Base-by-base conservation (phyloP, 2,113 vertebrate genomes). In the Pimephales promelas region DNA sequence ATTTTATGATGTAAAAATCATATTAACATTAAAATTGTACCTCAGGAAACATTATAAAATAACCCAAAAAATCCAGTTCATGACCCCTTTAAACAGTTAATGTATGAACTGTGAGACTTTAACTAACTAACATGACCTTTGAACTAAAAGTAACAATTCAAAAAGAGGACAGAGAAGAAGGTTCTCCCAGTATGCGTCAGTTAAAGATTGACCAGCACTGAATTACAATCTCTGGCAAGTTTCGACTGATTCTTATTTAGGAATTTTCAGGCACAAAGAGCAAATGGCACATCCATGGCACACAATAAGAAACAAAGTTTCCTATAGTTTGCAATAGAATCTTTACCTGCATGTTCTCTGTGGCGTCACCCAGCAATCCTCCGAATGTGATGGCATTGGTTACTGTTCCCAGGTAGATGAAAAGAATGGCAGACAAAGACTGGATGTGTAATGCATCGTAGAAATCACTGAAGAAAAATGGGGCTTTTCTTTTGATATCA, bases 371-470 rank as follows among this genome's bases (percentile, higher is more conserved):
- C 31, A 99, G 95, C 88, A 99, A 91, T 5, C 98, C 98, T 54
- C 97, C 98, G 2, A 99, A 99, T 28, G 98, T 99, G 94, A 99
- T 99, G 82, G 98, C 98, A 0, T 99, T 99, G 47, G 97, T 99
- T 84, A 99, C 97, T 0, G 98, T 99, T 87, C 96, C 98, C 93
- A 99, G 90, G 92, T 99, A 99, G 88, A 99, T 99, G 88, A 99
- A 99, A 86, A 99, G 92, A 85, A 97, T 95, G 87, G 98, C 94
- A 26, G 98, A 99, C 84, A 99, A 95, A 26, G 97, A 96, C 90
- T 99, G 98, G 88, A 99, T 99, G 87, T 97, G 95, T 87, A 99
- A 90, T 79, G 92, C 97, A 0, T 99, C 97, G 0, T 96, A 97
- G 93, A 99, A 97, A 91, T 99, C 98, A 20, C 97, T 98, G 91